Percentiles rank a stretch among this genome's conserved stretches.
phyloP scores from a whole-genome alignment of 2,113 vertebrate species.

The Potamarius usumacintae region DNA sequence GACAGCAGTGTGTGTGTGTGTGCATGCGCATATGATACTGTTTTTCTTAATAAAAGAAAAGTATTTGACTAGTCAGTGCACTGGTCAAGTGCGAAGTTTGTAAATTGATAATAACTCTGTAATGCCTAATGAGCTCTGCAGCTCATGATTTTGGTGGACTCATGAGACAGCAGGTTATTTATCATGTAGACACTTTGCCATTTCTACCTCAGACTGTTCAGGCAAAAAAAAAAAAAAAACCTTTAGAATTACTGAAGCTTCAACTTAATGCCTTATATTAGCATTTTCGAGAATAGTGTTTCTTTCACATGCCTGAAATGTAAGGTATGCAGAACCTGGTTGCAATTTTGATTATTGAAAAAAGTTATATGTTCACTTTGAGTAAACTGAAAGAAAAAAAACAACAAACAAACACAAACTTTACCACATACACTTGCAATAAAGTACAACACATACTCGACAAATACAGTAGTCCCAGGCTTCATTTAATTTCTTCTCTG shows the following conservation, averaged over 20 bases:
- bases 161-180: slow-evolving; percentile 46
- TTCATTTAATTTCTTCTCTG: background rate
- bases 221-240: slow-evolving; percentile 3
- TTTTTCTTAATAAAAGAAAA: background rate
- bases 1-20: slow-evolving; percentile 32
- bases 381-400: background rate
- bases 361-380: background rate
- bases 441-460: background rate
- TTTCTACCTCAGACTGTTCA: slow-evolving; percentile 41
- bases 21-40: background rate
- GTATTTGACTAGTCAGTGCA: slow-evolving; percentile 9
- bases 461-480: background rate
- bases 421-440: background rate
- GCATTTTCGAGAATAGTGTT: slow-evolving; percentile 16
- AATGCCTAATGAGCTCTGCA: slow-evolving; percentile 42
- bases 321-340: background rate
- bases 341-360: background rate
- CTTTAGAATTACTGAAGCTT: slow-evolving; percentile 26
- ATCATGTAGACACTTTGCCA: slow-evolving; percentile 35
- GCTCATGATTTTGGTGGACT: slow-evolving; percentile 27
- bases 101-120: slow-evolving; percentile 41
- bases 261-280: slow-evolving; percentile 7
- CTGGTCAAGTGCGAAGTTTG: slow-evolving; percentile 39
- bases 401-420: background rate
- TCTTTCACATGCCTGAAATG: background rate